Base-by-base conservation (phyloP, 2,113 vertebrate species). In the Corythaeola cristata region DNA sequence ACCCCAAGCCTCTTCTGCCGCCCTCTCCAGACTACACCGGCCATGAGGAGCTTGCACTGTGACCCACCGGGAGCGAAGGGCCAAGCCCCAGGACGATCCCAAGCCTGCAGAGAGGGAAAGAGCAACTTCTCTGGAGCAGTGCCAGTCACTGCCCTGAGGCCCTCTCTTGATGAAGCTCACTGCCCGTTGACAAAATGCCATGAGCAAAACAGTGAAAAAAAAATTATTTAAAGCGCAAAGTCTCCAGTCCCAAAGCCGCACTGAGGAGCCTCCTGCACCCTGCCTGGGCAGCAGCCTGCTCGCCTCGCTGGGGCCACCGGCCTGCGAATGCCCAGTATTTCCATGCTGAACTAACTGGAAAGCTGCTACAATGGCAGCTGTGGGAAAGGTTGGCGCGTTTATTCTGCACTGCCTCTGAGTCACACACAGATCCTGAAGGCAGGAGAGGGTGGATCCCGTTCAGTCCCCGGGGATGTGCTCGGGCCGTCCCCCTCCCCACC, bases 221-320 rank as follows among this genome's bases (percentile, higher is more conserved):
- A 62, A 12, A 14, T 17, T 39, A 39, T 26, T 55, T 50, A 30
- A 69, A 30, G 27, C 50, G 19, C 30, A 26, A 75, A 60, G 53
- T 24, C 15, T 24, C 7, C 16, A 28, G 17, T n/a, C 17, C 30
- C 79, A 58, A 44, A 35, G 39, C 47, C 8, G 1, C 2, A 2
- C 7, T 3, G 23, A 82, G 12, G 39, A 79, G 12, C 24, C 4
- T 67, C 30, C 44, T 56, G 24, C 15, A 49, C 14, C 18, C 15
- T 1, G 3, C 11, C 32, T 18, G 0, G 3, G 44, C 19, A 71
- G 74, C 18, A 76, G 35, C 52, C 64, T 17, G 9, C 27, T 91
- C 3, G 1, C 20, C 53, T 22, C 18, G 9, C 18, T 28, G 37
- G 20, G 22, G 24, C 0, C 0, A 22, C 0, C 3, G 60, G 39